Percentiles rank a stretch among this genome's conserved stretches.
phyloP scores from a whole-genome alignment of 2,888 invertebrate genomes.

The Mamestra brassicae region DNA sequence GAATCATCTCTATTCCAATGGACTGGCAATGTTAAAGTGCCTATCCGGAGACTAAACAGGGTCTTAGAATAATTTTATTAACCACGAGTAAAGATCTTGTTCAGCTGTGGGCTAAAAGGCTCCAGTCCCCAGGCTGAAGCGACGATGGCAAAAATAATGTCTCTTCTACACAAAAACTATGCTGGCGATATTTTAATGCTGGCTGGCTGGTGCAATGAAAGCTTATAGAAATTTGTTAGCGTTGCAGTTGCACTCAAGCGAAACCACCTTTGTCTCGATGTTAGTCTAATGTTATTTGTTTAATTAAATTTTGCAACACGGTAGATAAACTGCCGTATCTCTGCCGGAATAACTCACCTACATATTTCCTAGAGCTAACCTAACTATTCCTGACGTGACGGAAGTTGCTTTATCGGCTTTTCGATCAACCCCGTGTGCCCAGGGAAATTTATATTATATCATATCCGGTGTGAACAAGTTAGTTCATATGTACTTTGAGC shows the following conservation, averaged over 20 bases:
- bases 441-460: background rate
- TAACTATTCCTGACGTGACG: background rate
- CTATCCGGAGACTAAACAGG: too few species aligned
- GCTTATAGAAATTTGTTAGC: background rate
- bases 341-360: background rate
- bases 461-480: background rate
- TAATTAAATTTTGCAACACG: background rate
- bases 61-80: too few species aligned
- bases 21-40: too few species aligned
- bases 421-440: background rate
- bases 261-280: slow-evolving; percentile 15
- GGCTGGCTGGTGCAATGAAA: background rate
- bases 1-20: background rate
- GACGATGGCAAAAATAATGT: background rate
- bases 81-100: background rate
- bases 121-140: too few species aligned
- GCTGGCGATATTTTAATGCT: slow-evolving; percentile 18
- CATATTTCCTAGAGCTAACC: background rate
- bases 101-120: background rate
- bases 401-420: background rate
- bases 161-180: background rate
- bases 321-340: background rate
- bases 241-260: slow-evolving; percentile 37
- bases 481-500: background rate
- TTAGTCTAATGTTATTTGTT: background rate